phyloP scores from a whole-genome alignment of 2,888 invertebrate species.

The Tenthredo mesomela region DNA sequence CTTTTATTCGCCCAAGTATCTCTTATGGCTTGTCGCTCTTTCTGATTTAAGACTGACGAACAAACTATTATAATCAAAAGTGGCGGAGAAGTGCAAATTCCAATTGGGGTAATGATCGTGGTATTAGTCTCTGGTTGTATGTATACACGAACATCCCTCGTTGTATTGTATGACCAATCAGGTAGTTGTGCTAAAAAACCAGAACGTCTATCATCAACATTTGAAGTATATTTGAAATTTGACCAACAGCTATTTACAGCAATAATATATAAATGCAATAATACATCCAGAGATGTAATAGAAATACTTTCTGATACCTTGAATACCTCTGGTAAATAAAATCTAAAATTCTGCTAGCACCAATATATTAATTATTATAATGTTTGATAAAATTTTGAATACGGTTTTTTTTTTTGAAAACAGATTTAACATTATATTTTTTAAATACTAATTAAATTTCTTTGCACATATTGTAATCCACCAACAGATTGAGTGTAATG shows the following conservation, averaged over 20 bases:
- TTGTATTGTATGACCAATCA: slow-evolving; percentile 89
- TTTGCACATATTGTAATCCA: background rate
- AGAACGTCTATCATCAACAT: slow-evolving; percentile 14
- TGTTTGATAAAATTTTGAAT: background rate
- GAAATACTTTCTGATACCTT: background rate
- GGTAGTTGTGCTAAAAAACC: slow-evolving; percentile 75
- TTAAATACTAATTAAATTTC: background rate
- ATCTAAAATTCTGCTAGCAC: background rate
- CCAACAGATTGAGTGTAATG: background rate
- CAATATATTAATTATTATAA: background rate
- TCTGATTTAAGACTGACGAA: slow-evolving; percentile 86
- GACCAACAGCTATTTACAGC: background rate
- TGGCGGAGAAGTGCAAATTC: slow-evolving; percentile 79
- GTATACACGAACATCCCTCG: slow-evolving; percentile 86
- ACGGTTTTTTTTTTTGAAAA: background rate
- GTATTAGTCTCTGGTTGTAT: slow-evolving; percentile 86
- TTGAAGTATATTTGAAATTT: background rate
- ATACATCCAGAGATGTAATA: background rate
- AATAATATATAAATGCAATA: slow-evolving; percentile 1
- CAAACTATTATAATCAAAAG: slow-evolving; percentile 88
- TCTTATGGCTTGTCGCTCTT: slow-evolving; percentile 84
- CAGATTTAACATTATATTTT: background rate
- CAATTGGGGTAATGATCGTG: slow-evolving; percentile 82
- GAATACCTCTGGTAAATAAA: background rate
- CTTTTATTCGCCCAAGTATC: slow-evolving; percentile 85